Base-by-base conservation (phyloP, 2,888 invertebrate species). In the Leucophenga montana region DNA sequence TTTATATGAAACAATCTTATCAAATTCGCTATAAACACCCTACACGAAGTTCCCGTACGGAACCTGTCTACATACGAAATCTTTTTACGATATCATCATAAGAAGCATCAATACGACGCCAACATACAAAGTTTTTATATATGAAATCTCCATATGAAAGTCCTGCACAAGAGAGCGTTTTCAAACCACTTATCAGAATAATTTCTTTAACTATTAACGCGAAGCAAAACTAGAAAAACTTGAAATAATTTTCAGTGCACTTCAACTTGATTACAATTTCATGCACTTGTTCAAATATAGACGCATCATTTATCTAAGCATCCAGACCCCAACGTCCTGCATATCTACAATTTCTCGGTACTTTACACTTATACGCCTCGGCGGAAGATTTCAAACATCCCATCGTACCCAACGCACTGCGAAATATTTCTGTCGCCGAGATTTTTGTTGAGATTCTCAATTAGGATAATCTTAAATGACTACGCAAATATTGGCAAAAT, bases 401-500 rank as follows among this genome's bases (percentile, higher is more conserved):
- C 68, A 57, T 68, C 6, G 14, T 22, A 16, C 14, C 14, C 20
- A 65, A 14, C 50, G 31, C 11, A 31, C 65, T 27, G 1, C 5
- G 48, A n/a, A 62, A 16, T 44, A 33, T 18, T 44, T 16, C 33
- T 48, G 53, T 57, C 64, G 54, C 50, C 44, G 56, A 73, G 68
- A 62, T 69, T 33, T 71, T 64, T 57, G 78, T 76, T 75, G 77
- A 82, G 84, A 85, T 85, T 85, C 85, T 78, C 85, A 86, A 85
- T 85, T 82, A 85, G 86, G 86, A 87, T 85, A 86, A 87, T 87
- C 86, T 86, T 77, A 80, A 85, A 85, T 86, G 87, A 83, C 86
- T 87, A 85, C 85, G 83, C 86, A 87, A 87, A 86, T 87, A 86
- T 87, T 86, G 86, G 85, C 82, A 77, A 82, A 82, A 84, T 84